phyloP scores from a whole-genome alignment of 2,888 invertebrate genomes.

The Trichogramma evanescens region DNA sequence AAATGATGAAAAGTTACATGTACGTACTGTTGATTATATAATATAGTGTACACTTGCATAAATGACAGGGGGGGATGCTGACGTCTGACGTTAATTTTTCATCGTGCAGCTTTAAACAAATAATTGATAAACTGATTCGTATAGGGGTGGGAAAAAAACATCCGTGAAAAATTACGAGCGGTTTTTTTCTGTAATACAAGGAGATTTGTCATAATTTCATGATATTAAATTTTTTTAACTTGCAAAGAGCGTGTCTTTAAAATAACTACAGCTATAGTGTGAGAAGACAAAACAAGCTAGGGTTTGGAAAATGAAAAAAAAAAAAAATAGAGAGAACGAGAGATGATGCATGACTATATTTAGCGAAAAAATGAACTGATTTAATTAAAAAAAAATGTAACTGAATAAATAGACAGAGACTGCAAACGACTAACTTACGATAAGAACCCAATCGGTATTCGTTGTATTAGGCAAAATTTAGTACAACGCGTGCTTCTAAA shows the following conservation, averaged over 20 bases:
- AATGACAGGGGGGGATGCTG: background rate
- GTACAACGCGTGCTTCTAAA: slow-evolving; percentile 14
- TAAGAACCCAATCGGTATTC: slow-evolving; percentile 9
- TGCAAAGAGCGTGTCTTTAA: slow-evolving; percentile 22
- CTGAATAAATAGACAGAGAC: background rate
- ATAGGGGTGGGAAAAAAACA: no score
- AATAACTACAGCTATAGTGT: slow-evolving; percentile 15
- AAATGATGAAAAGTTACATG: no score
- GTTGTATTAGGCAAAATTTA: slow-evolving; percentile 6
- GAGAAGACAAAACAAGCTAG: slow-evolving; percentile 1
- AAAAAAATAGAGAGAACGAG: slow-evolving; percentile 16
- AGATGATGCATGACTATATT: slow-evolving; percentile 9
- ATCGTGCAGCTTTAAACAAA: no score
- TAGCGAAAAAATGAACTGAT: background rate
- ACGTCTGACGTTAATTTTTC: slow-evolving; percentile 10
- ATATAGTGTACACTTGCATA: no score
- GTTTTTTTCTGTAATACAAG: slow-evolving; percentile 26
- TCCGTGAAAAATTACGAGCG: background rate
- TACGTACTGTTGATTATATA: no score
- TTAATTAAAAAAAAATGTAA: background rate
- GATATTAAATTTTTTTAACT: slow-evolving; percentile 32
- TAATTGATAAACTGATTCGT: no score
- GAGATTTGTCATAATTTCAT: slow-evolving; percentile 35
- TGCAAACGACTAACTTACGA: background rate
- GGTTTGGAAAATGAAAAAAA: slow-evolving; percentile 6